phyloP scores from a whole-genome alignment of 2,888 invertebrate species.

The Pterobdella sp. region DNA sequence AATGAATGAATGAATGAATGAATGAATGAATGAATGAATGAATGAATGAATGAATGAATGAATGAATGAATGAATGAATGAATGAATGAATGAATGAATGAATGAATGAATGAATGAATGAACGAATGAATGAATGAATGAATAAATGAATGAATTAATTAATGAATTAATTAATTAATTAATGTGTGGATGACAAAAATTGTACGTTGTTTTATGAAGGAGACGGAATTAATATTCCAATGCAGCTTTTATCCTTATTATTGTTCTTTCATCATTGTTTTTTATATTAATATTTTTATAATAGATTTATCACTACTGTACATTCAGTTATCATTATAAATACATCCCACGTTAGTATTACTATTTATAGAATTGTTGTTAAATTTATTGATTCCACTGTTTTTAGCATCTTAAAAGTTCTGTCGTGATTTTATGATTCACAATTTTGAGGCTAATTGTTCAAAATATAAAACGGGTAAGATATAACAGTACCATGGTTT shows the following conservation, averaged over 20 bases:
- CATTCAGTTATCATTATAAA: no score
- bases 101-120: slow-evolving; percentile 9
- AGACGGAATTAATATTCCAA: slow-evolving; percentile 2
- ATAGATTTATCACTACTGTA: no score
- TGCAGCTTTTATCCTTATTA: background rate
- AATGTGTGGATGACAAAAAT: background rate
- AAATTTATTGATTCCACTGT: background rate
- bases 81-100: slow-evolving; percentile 11
- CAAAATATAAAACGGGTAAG: no score
- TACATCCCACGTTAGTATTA: no score
- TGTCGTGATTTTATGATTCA: no score
- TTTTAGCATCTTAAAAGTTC: background rate
- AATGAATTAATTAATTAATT: background rate
- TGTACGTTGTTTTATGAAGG: background rate
- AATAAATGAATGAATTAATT: slow-evolving; percentile 1
- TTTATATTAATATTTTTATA: background rate
- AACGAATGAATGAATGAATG: slow-evolving; percentile 1
- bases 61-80: background rate
- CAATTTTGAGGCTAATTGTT: no score
- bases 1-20: background rate
- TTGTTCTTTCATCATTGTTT: background rate
- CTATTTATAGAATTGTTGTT: background rate
- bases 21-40: background rate
- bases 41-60: background rate
- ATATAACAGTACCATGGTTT: no score